Evolutionary conservation across 1,140 invertebrate species (phyloP).

Genomic region (Plectus sambesii): DNA sequence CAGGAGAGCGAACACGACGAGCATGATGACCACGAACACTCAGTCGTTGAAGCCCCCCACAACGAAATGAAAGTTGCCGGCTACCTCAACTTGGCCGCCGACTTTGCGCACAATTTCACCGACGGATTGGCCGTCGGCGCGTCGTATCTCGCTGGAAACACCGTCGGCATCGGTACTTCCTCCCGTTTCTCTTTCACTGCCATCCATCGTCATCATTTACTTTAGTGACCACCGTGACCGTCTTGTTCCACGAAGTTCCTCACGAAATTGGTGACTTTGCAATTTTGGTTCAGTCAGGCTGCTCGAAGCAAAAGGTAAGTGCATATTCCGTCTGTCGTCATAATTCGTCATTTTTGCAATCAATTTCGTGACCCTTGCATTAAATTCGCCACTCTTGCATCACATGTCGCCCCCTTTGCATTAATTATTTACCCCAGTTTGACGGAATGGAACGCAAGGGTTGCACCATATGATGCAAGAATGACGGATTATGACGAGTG

Average conservation of each 20-base stretch:
- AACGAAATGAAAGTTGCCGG: slow-evolving; percentile 74
- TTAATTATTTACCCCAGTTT: not conserved
- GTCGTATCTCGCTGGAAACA: slow-evolving; percentile 72
- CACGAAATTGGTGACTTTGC: slow-evolving; percentile 98
- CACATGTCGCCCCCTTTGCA: not conserved
- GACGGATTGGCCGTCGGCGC: slow-evolving; percentile 91
- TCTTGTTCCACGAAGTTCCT: slow-evolving; percentile 87
- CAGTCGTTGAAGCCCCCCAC: not conserved
- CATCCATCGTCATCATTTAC: not conserved
- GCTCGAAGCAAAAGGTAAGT: slow-evolving; percentile 64
- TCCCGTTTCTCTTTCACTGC: slow-evolving; percentile 8
- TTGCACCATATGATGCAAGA: too few relatives aligned
- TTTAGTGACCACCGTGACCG: slow-evolving; percentile 77
- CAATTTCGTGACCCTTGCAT: not conserved
- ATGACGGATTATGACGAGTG: not conserved
- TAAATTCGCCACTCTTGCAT: not conserved
- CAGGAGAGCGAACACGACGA: slow-evolving; percentile 11
- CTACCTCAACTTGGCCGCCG: slow-evolving; percentile 81
- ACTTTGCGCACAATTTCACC: slow-evolving; percentile 91
- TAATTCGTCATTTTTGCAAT: not conserved
- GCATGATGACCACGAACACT: slow-evolving; percentile 10
- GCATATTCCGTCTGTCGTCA: not conserved
- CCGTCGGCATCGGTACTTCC: slow-evolving; percentile 34
- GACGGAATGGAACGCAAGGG: too few relatives aligned
- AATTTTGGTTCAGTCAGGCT: slow-evolving; percentile 84